phyloP scores from a whole-genome alignment of 2,113 vertebrate genomes.

The Smithornis capensis region DNA sequence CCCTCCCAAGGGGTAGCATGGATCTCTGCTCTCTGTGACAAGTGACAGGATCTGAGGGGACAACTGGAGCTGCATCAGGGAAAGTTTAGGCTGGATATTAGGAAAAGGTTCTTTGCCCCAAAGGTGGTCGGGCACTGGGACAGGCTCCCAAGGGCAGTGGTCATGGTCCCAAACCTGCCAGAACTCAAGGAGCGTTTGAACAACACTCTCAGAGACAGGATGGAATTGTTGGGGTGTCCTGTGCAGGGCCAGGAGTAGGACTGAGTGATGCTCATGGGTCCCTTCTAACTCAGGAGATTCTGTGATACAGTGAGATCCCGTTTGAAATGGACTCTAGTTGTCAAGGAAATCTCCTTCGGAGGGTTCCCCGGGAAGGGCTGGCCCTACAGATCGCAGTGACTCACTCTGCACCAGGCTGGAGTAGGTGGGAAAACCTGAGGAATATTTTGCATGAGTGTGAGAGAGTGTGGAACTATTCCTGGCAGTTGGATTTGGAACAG shows the following conservation, averaged over 20 bases:
- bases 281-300: not conserved
- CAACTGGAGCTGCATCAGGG: not conserved
- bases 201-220: rapidly evolving
- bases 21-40: not conserved
- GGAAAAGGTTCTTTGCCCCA: not conserved
- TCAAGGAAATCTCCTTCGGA: not conserved
- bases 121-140: not conserved
- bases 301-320: not conserved
- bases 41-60: not conserved
- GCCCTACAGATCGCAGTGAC: not conserved
- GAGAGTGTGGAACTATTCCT: not conserved
- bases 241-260: not conserved
- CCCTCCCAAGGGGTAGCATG: not conserved
- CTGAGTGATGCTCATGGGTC: not conserved
- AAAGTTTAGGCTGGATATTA: not conserved
- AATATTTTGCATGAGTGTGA: not conserved
- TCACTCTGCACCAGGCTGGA: not conserved
- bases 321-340: not conserved
- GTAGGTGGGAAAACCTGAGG: slow-evolving; percentile 2
- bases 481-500: rapidly evolving
- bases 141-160: not conserved
- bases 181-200: rapidly evolving
- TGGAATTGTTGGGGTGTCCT: not conserved
- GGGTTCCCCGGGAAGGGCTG: not conserved
- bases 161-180: not conserved